Evolutionary conservation across 2,888 invertebrate species (phyloP).

Genomic region (Pseudoips prasinana): DNA sequence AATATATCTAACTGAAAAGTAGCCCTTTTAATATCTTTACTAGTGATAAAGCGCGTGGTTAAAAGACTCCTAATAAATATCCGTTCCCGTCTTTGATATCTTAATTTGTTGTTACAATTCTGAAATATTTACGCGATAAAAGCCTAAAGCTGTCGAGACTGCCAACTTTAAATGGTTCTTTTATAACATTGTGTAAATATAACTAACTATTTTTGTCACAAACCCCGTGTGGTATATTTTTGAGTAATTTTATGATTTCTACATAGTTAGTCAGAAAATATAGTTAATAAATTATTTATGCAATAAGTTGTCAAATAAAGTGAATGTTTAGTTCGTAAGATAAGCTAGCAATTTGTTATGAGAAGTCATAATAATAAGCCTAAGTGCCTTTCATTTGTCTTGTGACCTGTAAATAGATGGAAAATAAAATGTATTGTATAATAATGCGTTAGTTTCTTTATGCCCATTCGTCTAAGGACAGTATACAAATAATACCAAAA

Average conservation of each 20-base stretch:
- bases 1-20: no score
- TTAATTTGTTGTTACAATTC: no score
- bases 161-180: no score
- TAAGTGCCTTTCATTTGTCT: slow-evolving; percentile 41
- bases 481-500: no score
- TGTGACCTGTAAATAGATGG: slow-evolving; percentile 62
- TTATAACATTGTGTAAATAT: slow-evolving; percentile 47
- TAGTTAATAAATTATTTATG: slow-evolving; percentile 62
- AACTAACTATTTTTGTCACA: slow-evolving; percentile 48
- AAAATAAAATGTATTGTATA: slow-evolving; percentile 52
- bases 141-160: no score
- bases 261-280: slow-evolving; percentile 29
- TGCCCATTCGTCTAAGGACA: no score
- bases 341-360: slow-evolving; percentile 41
- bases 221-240: slow-evolving; percentile 52
- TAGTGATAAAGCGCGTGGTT: no score
- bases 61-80: no score
- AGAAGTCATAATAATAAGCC: slow-evolving; percentile 57
- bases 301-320: slow-evolving; percentile 43
- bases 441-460: no score
- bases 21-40: no score
- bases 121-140: no score
- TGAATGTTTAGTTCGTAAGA: slow-evolving; percentile 38
- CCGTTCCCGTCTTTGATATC: no score
- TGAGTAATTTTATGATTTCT: slow-evolving; percentile 34